A percentile compares a stretch with the other conserved stretches of the same genome.
Evolutionary conservation across 2,113 vertebrate species (phyloP).

Genomic region (Oplegnathus fasciatus): DNA sequence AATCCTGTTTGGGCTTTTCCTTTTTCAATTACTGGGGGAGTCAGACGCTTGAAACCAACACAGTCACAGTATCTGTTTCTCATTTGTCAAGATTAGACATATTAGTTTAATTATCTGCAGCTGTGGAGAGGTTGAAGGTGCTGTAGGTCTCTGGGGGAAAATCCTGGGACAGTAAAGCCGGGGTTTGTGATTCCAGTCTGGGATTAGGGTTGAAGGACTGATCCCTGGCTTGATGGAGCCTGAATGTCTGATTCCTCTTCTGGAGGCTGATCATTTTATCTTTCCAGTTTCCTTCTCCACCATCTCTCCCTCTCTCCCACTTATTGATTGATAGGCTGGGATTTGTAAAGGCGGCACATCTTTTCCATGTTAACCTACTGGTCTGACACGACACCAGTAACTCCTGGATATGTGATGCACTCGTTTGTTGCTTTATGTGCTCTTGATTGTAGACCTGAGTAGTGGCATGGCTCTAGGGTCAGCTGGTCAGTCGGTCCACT

Average conservation of each 20-base stretch:
- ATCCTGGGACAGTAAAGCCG: constrained; percentile 35
- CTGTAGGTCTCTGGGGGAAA: neutral
- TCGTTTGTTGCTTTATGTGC: neutral
- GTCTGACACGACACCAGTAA: constrained; percentile 8
- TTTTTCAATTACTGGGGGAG: neutral
- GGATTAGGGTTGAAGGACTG: constrained; percentile 7
- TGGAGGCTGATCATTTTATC: constrained; percentile 12
- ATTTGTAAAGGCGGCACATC: neutral
- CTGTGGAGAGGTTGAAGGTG: constrained; percentile 23
- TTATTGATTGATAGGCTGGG: constrained; percentile 26
- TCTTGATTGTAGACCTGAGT: too few species aligned
- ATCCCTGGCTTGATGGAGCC: constrained; percentile 33
- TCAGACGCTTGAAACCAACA: neutral
- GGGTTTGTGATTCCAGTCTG: constrained; percentile 24
- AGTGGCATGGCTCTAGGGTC: too few species aligned
- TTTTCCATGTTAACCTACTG: constrained; percentile 18
- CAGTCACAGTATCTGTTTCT: constrained; percentile 40
- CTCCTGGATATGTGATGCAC: neutral
- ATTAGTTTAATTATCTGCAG: constrained; percentile 38
- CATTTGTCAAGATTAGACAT: constrained; percentile 41
- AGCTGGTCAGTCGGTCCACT: too few species aligned
- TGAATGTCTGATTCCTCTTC: constrained; percentile 33
- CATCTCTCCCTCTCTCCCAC: neutral
- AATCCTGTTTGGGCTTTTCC: neutral
- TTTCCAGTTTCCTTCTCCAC: neutral